Evolutionary conservation across 2,113 vertebrate species (phyloP), one percentile per base, ranked within the genome.

Genomic region (Cynopterus brachyotis): DNA sequence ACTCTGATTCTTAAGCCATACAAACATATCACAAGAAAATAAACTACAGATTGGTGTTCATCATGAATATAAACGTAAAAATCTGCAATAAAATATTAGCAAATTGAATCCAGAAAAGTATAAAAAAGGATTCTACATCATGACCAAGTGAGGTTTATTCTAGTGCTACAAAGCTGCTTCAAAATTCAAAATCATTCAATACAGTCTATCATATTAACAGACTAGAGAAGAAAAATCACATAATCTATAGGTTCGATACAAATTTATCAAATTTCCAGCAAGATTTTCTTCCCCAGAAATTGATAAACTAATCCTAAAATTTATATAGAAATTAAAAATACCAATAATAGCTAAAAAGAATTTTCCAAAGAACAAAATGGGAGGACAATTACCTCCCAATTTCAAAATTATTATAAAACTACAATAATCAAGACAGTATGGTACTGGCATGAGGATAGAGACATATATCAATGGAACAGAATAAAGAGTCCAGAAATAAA

Each of bases 351-450:
- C 59, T 67, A 83, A 37, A 62, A 91, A 35, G 55, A 79, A 69
- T 45, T 79, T 70, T 15, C 42, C 62, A 72, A 70, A 95, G 79
- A 73, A 73, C 19, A 69, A 84, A 78, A 17, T 26, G 30, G 57
- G 50, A 87, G 47, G 59, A 66, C 26, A 81, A 26, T 87, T 28
- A 57, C 37, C 37, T 86, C 37, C 37, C 32, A 92, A 75, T 87
- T 87, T 95, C 45, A 75, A 78, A 80, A 66, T 80, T 55, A 84
- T 55, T 87, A 82, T 30, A 82, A 64, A 94, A 40, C 57, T 73
- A 73, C 24, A 73, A 24, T 80, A 66, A 55, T 80, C 17, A 86
- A 57, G 9, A 85, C 32, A 84, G 30, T 45, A 35, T 53, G 55
- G 55, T 79, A 42, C 28, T 72, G 55, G 32, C 35, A 19, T 85